Base-by-base conservation (phyloP, 2,888 invertebrate genomes). In the Eristalis intricaria region DNA sequence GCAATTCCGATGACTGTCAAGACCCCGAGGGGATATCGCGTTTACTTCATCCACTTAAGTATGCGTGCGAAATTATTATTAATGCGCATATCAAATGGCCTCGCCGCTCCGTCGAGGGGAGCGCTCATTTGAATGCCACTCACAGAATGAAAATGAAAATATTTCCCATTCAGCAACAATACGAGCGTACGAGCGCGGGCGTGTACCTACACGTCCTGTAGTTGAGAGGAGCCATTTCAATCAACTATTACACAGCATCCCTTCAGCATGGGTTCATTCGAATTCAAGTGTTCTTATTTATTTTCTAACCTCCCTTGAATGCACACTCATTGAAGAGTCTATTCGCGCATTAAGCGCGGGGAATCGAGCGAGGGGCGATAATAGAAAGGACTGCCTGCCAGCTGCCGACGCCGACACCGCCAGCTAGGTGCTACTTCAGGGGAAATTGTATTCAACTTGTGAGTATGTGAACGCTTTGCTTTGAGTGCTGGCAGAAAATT, bases 31-130 rank as follows among this genome's bases (percentile, higher is more conserved):
- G 50, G 50, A 19, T 19, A 19, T 50, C 50, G 50, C 50, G 2
- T 50, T 50, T 19, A 19, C 19, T 50, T 50, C 19, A 19, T 19
- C 50, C 50, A 50, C 50, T 50, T 50, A 50, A 19, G 19, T 50
- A 50, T 50, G 50, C 50, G 50, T 50, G 50, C 50, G 50, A 50
- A 50, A 50, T 50, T 50, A 50, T 50, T 50, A 50, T 50, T 50
- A 50, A 50, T 50, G 50, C 50, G 50, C 50, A 50, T 50, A 50
- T 50, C 50, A n/a, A 50, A 50, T 50, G 50, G 4, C 19, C 50
- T 38, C 38, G 1, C 50, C 1, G 4, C 19, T 19, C 13, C 38
- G 1, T 19, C 1, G 50, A 19, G 50, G 50, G 32, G 8, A 19
- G 50, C 50, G 5, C 19, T 19, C 50, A 50, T 50, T 50, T 50